These are phyloP conservation scores for Lagopus muta DNA, from an alignment of 2,113 vertebrate genomes.

Conservation along the genomic window DNA sequence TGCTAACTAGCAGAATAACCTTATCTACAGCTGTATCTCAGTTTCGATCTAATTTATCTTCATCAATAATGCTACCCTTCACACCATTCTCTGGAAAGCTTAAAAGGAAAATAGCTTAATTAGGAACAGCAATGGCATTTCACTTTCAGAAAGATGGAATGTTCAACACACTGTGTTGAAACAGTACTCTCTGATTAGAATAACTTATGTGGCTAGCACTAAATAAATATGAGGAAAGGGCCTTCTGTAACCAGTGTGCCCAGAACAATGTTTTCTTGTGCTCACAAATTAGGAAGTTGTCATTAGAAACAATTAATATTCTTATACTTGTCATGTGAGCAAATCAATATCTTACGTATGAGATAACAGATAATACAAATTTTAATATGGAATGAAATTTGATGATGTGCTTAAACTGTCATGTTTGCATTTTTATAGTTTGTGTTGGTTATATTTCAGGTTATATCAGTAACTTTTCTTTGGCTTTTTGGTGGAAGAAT, in stretches of 20 bases:
- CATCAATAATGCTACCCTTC: conserved; percentile 61
- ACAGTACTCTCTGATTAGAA: conserved; percentile 34
- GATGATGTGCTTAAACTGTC: background rate
- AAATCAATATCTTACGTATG: background rate
- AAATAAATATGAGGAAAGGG: conserved; percentile 3
- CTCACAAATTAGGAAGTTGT: background rate
- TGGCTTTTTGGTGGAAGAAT: background rate
- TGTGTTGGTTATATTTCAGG: background rate
- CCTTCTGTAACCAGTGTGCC: background rate
- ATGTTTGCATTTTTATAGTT: background rate
- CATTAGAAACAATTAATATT: background rate
- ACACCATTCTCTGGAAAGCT: conserved; percentile 56
- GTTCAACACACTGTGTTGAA: conserved; percentile 5
- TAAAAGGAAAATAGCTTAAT: conserved; percentile 65
- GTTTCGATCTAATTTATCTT: conserved; percentile 69
- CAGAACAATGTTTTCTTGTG: background rate
- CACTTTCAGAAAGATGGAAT: conserved; percentile 36
- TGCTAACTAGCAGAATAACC: conserved; percentile 39
- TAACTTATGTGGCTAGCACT: background rate
- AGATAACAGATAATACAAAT: background rate
- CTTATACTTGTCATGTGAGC: background rate
- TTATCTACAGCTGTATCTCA: conserved; percentile 29
- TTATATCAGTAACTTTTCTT: background rate
- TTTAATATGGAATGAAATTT: background rate
- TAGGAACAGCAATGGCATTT: conserved; percentile 52